A percentile compares a stretch with the other conserved stretches of the same genome.
Conservation (phyloP, 2,888 invertebrate genomes). For the Chouioia cunea region DNA sequence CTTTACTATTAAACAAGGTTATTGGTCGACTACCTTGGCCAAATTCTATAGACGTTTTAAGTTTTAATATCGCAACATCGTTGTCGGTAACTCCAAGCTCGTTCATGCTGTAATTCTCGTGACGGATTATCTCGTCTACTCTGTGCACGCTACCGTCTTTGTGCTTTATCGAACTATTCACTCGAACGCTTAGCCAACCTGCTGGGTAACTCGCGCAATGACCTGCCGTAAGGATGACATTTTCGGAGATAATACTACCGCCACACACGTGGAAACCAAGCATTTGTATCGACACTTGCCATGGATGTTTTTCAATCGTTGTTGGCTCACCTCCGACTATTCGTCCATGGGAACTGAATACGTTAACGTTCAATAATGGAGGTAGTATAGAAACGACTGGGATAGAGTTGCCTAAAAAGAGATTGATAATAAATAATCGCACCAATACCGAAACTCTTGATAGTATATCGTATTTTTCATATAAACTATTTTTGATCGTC, state of each 20-base stretch:
- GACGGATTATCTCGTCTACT: constrained; percentile 3
- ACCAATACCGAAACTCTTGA: too few relatives aligned
- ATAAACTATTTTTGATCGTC: too few relatives aligned
- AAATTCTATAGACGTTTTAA: constrained; percentile 34
- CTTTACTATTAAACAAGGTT: constrained; percentile 16
- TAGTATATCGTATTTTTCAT: too few relatives aligned
- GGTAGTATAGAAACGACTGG: too few relatives aligned
- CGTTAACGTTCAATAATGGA: not conserved
- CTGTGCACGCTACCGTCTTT: constrained; percentile 7
- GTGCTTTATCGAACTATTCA: not conserved
- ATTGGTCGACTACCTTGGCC: constrained; percentile 24
- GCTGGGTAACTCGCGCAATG: constrained; percentile 68
- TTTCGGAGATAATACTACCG: constrained; percentile 70
- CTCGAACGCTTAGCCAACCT: constrained; percentile 61
- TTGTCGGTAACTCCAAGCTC: constrained; percentile 6
- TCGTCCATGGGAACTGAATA: constrained; percentile 52
- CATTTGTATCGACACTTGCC: constrained; percentile 68
- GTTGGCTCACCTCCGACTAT: constrained; percentile 71
- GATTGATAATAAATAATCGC: too few relatives aligned
- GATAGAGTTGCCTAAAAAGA: too few relatives aligned
- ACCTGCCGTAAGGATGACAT: constrained; percentile 72
- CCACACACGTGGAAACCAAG: constrained; percentile 71
- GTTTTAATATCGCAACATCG: constrained; percentile 38
- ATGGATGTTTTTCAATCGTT: constrained; percentile 69
- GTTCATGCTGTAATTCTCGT: not conserved